phyloP scores from a whole-genome alignment of 2,113 vertebrate species.

The Monarcha castaneiventris region DNA sequence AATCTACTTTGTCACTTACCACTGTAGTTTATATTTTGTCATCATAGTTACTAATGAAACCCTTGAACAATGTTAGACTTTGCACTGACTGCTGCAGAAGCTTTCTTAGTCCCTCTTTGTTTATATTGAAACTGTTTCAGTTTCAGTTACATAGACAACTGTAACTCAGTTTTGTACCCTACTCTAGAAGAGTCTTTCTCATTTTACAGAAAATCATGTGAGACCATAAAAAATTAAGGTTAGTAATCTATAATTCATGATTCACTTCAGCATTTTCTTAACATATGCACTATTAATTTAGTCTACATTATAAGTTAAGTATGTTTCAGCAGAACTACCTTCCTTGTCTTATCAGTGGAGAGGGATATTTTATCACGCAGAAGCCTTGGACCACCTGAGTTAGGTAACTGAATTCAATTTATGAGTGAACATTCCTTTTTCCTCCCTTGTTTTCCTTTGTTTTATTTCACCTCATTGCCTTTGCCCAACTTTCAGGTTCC shows the following conservation, averaged over 20 bases:
- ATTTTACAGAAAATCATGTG: background rate
- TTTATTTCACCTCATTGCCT: background rate
- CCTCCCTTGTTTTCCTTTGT: background rate
- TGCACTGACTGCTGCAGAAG: background rate
- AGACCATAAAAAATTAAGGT: background rate
- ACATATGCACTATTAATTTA: background rate
- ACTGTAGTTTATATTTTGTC: background rate
- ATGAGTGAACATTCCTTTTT: background rate
- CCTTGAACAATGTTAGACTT: background rate
- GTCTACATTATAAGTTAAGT: background rate
- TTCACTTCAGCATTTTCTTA: background rate
- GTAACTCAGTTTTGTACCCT: background rate
- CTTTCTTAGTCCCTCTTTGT: background rate
- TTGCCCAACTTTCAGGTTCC: background rate
- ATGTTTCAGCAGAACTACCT: background rate
- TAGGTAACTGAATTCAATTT: background rate
- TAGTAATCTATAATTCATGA: background rate
- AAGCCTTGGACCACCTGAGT: background rate
- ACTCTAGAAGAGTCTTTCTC: background rate
- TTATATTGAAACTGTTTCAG: background rate
- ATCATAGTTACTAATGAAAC: background rate
- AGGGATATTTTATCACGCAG: background rate
- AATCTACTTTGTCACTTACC: background rate
- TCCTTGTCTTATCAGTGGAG: background rate
- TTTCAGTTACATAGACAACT: background rate